Evolutionary conservation across 2,113 vertebrate genomes (phyloP).

Genomic region (Tragelaphus imberbis): DNA sequence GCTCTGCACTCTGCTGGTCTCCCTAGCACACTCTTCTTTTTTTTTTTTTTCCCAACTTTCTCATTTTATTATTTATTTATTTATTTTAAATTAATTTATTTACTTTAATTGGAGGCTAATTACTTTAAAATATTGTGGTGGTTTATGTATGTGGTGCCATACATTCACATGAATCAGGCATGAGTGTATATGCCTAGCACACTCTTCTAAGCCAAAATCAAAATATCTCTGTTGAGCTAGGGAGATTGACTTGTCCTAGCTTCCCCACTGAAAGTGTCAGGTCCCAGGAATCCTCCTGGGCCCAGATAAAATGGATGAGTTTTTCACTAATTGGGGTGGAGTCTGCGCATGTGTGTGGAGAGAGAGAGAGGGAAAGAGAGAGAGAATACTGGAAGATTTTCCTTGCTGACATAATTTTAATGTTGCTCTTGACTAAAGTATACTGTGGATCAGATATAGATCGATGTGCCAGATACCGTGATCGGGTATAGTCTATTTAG

Average conservation of each 20-base stretch:
- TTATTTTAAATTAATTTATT: neutral
- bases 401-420: neutral
- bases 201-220: neutral
- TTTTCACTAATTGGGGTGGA: neutral
- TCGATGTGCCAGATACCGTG: neutral
- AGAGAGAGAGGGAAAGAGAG: neutral
- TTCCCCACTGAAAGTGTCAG: neutral
- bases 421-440: neutral
- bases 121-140: neutral
- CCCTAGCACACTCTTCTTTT: neutral
- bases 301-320: neutral
- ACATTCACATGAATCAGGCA: neutral
- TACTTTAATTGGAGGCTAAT: neutral
- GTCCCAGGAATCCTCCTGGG: neutral
- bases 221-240: neutral
- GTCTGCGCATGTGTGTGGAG: neutral
- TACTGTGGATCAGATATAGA: neutral
- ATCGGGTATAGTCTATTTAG: neutral
- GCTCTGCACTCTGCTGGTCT: neutral
- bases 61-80: neutral
- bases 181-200: accelerated
- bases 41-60: neutral
- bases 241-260: neutral
- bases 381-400: neutral
- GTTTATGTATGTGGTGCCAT: too few relatives aligned